Evolutionary conservation across 1,140 invertebrate genomes (phyloP).

Genomic region (Eriosoma lanigerum): DNA sequence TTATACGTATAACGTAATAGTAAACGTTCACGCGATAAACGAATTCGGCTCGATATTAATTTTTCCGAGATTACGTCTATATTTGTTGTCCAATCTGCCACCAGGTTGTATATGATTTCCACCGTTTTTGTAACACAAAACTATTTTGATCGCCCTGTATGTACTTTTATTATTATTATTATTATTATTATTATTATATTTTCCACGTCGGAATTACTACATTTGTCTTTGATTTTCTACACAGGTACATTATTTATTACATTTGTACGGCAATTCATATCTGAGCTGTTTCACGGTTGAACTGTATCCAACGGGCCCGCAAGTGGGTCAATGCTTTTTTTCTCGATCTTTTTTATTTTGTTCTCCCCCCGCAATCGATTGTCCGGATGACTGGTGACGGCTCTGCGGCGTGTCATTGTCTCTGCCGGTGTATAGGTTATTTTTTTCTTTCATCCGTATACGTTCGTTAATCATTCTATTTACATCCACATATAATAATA

Average conservation of each 20-base stretch:
- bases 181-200: constrained; percentile 2
- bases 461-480: constrained; percentile 44
- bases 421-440: neutral
- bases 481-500: no score
- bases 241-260: constrained; percentile 5
- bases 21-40: no score
- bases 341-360: constrained; percentile 22
- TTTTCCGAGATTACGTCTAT: no score
- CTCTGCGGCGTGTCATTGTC: constrained; percentile 40
- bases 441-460: constrained; percentile 10
- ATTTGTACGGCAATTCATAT: constrained; percentile 39
- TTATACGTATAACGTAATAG: no score
- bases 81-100: no score
- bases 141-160: no score
- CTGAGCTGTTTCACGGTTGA: constrained; percentile 50
- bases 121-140: no score
- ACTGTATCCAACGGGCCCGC: constrained; percentile 42
- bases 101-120: no score
- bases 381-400: constrained; percentile 49
- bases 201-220: constrained; percentile 8
- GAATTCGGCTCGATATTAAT: no score
- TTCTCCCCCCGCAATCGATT: constrained; percentile 31
- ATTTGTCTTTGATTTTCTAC: neutral
- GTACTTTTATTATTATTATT: no score
- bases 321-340: constrained; percentile 52